Evolutionary conservation across 2,888 invertebrate species (phyloP).

Genomic region (Drepana falcataria): DNA sequence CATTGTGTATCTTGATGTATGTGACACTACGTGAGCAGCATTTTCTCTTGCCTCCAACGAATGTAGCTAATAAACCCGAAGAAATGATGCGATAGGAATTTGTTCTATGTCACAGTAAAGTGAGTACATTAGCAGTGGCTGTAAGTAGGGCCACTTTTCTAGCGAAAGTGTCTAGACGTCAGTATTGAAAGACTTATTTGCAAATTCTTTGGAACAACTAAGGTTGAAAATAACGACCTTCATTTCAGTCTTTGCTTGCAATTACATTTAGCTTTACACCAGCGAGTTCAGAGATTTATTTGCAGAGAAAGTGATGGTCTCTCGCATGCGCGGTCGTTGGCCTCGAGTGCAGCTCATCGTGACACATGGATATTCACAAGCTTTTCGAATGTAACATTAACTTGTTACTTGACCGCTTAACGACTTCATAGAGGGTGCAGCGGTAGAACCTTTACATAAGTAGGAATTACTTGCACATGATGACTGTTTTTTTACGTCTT

Average conservation of each 20-base stretch:
- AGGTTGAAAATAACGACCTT: too few relatives aligned
- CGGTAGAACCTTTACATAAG: background rate
- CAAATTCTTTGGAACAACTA: too few relatives aligned
- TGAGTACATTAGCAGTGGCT: background rate
- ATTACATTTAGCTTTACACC: slow-evolving; percentile 4
- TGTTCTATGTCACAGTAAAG: background rate
- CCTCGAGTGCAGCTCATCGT: slow-evolving; percentile 50
- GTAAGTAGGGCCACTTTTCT: too few relatives aligned
- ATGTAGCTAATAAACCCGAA: background rate
- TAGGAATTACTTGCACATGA: background rate
- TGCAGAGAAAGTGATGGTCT: slow-evolving; percentile 61
- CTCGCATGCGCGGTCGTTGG: slow-evolving; percentile 41
- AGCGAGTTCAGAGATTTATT: slow-evolving; percentile 27
- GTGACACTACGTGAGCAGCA: background rate
- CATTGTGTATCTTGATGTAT: background rate
- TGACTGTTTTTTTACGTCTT: background rate
- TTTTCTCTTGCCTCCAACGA: background rate
- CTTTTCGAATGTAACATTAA: slow-evolving; percentile 44
- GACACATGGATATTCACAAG: slow-evolving; percentile 35
- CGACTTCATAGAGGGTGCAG: background rate
- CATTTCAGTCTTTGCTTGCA: background rate
- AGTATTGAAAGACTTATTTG: too few relatives aligned
- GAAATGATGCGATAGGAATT: background rate
- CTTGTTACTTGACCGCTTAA: slow-evolving; percentile 19
- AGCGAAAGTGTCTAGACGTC: too few relatives aligned